Evolutionary conservation across 2,888 invertebrate genomes (phyloP), one percentile per base, ranked within the genome.

Genomic region (Campaea margaritaria): DNA sequence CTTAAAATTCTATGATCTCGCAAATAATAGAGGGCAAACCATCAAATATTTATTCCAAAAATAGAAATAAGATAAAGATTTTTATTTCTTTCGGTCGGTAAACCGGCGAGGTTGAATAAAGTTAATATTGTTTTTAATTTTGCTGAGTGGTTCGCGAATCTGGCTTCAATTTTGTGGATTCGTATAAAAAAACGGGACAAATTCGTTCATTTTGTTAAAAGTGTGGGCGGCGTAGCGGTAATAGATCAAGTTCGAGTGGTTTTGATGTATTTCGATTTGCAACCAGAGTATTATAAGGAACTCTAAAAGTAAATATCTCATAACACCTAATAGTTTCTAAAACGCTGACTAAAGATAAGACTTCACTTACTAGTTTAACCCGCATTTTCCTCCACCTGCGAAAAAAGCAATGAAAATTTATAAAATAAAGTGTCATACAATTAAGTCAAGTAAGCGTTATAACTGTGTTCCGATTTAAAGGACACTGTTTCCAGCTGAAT

Each of bases 81-180:
- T 45, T 60, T 50, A 60, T 50, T 34, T 38, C 43, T 49, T 56
- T 38, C 52, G 27, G 45, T 36, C 55, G 48, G 61, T 58, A 42
- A 58, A 55, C 47, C 27, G 43, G 36, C 36, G 13, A 42, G 52
- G 49, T 58, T 61, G 58, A 45, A 61, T 62, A 68, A 61, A 62
- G 60, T 63, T 68, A 65, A 62, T 67, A 67, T 67, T 69, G 69
- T 67, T 64, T 60, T 67, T 69, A 69, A 69, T 69, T 67, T 67
- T 13, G 51, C 60, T 67, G 67, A 69, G 69, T 69, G 69, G 60
- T 65, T 44, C 51, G 46, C 54, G 62, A 62, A 69, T 67, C 60
- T 61, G 62, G 45, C 64, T 63, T 53, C 62, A 65, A 58, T 65
- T 65, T 65, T 57, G 60, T 48, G 57, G 62, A 65, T 60, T 55